Conservation (phyloP, 2,797 vertebrate genomes). For the Hipposideros larvatus region DNA sequence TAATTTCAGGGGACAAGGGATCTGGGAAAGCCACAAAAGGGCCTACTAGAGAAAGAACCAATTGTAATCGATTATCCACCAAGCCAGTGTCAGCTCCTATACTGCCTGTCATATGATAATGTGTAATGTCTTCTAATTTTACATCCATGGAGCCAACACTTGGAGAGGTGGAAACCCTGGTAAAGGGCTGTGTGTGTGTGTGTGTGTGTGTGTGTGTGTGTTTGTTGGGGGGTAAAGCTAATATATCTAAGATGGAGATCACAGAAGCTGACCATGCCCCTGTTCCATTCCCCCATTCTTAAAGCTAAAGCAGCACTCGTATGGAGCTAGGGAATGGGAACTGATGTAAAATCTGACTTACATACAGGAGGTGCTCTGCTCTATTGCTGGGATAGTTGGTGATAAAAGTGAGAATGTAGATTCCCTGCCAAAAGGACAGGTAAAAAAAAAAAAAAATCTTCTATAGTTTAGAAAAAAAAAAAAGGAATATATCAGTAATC, state of each 20-base stretch:
- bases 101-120: not conserved
- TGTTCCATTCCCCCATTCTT: rapidly evolving
- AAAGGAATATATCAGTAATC: not conserved
- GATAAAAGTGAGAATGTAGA: not conserved
- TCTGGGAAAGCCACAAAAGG: not conserved
- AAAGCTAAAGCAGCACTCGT: not conserved
- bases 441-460: not conserved
- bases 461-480: not conserved
- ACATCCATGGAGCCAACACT: too few species aligned
- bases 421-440: not conserved
- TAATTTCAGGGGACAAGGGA: not conserved
- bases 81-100: not conserved
- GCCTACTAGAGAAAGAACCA: not conserved
- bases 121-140: not conserved
- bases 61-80: not conserved
- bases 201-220: not conserved
- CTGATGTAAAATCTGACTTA: not conserved
- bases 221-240: rapidly evolving
- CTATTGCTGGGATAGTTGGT: not conserved
- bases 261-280: rapidly evolving
- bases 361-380: not conserved
- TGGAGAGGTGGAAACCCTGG: not conserved
- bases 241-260: not conserved
- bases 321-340: not conserved
- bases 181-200: not conserved